phyloP scores from a whole-genome alignment of 2,797 vertebrate genomes.

The Paramormyrops hopkinsi region DNA sequence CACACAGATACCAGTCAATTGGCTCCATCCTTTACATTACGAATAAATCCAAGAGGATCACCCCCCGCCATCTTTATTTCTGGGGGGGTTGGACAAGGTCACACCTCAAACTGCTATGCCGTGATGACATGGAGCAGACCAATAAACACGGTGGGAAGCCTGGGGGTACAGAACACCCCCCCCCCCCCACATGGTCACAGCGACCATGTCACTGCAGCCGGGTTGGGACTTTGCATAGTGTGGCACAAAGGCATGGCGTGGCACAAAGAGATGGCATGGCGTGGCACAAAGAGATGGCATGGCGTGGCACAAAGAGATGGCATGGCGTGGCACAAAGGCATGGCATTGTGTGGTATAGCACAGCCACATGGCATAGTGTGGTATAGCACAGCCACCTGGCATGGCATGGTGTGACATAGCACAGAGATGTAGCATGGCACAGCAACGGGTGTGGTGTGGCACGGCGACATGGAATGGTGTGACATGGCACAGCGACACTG shows the following conservation, averaged over 20 bases:
- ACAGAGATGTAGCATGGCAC: too few relatives aligned
- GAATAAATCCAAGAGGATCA: neutral
- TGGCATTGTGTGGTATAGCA: neutral
- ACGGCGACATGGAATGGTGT: neutral
- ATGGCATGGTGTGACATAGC: neutral
- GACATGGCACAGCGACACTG: neutral
- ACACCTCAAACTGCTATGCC: neutral
- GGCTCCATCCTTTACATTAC: neutral
- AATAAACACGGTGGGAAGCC: neutral
- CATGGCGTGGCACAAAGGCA: neutral
- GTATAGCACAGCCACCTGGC: too few relatives aligned
- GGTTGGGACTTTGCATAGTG: too few relatives aligned
- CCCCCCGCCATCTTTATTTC: neutral
- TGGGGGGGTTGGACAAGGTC: neutral
- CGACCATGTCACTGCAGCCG: neutral
- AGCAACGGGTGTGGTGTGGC: neutral
- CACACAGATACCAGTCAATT: neutral
- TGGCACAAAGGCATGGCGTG: neutral
- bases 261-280: too few relatives aligned
- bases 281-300: neutral
- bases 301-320: too few relatives aligned
- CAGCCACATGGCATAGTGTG: too few relatives aligned
- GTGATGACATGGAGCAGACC: neutral
- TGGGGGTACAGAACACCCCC: neutral
- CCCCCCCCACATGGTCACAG: neutral